These are phyloP conservation scores for Archaeoteleia sp. DNA, from an alignment of 2,888 invertebrate species.

Conservation along the genomic window DNA sequence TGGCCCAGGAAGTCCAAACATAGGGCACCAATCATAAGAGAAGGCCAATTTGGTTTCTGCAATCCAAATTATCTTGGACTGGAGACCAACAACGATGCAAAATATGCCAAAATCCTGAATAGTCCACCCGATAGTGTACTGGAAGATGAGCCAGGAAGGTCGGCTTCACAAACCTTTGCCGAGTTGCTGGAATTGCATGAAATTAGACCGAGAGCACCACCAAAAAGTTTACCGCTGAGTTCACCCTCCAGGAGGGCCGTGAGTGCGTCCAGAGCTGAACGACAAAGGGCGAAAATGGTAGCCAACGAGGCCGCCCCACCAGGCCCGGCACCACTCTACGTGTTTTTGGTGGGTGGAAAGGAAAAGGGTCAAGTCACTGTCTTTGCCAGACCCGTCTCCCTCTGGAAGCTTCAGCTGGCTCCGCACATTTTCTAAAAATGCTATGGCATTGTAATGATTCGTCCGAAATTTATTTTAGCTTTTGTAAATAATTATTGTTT, in stretches of 20 bases:
- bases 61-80: conserved; percentile 86
- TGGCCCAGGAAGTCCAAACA: conserved; percentile 61
- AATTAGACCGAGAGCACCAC: conserved; percentile 73
- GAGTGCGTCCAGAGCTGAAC: conserved; percentile 78
- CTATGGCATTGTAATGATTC: conserved; percentile 2
- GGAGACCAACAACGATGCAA: conserved; percentile 73
- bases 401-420: conserved; percentile 84
- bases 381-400: conserved; percentile 84
- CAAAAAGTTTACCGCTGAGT: conserved; percentile 76
- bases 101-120: conserved; percentile 76
- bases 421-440: conserved; percentile 70
- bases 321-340: conserved; percentile 77
- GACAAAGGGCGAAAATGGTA: conserved; percentile 70
- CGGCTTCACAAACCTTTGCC: conserved; percentile 69
- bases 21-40: conserved; percentile 66
- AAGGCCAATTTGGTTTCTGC: conserved; percentile 81
- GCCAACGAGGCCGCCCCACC: conserved; percentile 71
- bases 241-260: conserved; percentile 76
- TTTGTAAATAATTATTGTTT: neutral
- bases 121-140: conserved; percentile 81
- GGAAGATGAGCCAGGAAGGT: conserved; percentile 75
- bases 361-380: conserved; percentile 86
- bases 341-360: conserved; percentile 86
- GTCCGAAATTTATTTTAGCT: neutral
- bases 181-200: conserved; percentile 71